Conservation (phyloP, 2,888 invertebrate genomes). For the Prosopocoilus inquinatus region DNA sequence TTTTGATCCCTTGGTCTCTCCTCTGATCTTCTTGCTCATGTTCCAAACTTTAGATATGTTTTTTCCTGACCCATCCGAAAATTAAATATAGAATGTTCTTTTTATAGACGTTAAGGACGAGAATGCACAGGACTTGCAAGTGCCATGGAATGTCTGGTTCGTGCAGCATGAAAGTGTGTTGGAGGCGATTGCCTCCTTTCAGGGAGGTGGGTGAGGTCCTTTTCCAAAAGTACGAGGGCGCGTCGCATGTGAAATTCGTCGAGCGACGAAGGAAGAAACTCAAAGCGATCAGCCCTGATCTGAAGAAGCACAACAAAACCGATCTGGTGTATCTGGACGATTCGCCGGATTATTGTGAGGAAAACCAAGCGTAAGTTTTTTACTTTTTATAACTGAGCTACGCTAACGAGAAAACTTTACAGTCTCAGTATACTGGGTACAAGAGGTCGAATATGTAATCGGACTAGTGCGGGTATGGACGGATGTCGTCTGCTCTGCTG, state of each 20-base stretch:
- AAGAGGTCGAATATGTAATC: conserved; percentile 77
- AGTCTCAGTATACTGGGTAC: conserved; percentile 82
- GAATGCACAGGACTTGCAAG: conserved; percentile 87
- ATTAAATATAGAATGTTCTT: conserved; percentile 18
- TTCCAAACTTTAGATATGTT: too few species aligned
- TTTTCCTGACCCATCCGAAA: too few species aligned
- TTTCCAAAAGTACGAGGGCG: conserved; percentile 81
- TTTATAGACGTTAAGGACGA: conserved; percentile 63
- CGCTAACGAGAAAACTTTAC: conserved; percentile 29
- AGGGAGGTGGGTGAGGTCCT: conserved; percentile 75
- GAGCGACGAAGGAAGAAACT: conserved; percentile 66
- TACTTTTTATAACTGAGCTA: background rate
- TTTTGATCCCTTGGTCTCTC: too few species aligned
- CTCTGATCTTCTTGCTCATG: too few species aligned
- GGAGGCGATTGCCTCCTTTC: conserved; percentile 80
- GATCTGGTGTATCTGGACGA: conserved; percentile 88
- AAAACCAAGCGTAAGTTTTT: conserved; percentile 71
- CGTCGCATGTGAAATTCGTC: conserved; percentile 76
- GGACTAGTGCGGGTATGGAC: conserved; percentile 80
- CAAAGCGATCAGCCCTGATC: conserved; percentile 70
- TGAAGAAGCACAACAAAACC: conserved; percentile 86
- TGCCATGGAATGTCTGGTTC: conserved; percentile 94
- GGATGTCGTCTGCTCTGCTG: conserved; percentile 86
- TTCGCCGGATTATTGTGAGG: conserved; percentile 89
- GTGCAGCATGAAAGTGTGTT: conserved; percentile 86